Evolutionary conservation across 2,797 vertebrate species (phyloP), one percentile per base, ranked within the genome.

Genomic region (Valencia hispanica): DNA sequence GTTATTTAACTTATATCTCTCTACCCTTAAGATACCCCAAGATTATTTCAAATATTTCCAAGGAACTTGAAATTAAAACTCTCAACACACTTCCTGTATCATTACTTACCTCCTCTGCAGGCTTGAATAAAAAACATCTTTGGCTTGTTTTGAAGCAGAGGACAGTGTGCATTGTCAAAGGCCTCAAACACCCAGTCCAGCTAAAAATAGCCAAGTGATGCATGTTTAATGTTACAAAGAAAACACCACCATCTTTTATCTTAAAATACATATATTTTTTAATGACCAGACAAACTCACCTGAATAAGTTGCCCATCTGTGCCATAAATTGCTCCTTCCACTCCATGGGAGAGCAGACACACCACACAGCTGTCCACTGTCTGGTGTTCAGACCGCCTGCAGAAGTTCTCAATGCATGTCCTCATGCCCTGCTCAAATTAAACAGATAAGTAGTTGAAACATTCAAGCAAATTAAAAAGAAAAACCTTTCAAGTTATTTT

Each of bases 61-160:
- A 22, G n/a, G 30, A 9, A 72, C 68, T 74, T 70, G n/a, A 76
- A 2, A 7, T 0, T 30, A 12, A 22, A 30, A 32, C 11, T 55
- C 32, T 66, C 55, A 25, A 71, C 1, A 39, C 12, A 51, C 6
- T 30, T 10, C 18, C 30, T 50, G 68, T 32, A 12, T 51, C 4
- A 59, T 30, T 2, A 39, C 95, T 94, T 89, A 99, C 98, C 98
- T 96, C 98, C 98, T 75, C 98, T 95, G 92, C 98, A 99, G 78
- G 98, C 98, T 91, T 99, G 98, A 88, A 99, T 95, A 83, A 99
- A 98, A 94, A 99, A 99, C 96, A 99, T 97, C 91, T 99, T 99
- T 9, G 98, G 98, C 88, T 99, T 99, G 94, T 99, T 99, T 91
- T 99, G 98, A 1, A 99, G 96, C 84, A 95, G 92, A 0, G 97